phyloP scores from a whole-genome alignment of 2,113 vertebrate genomes.

The Pao palembangensis region DNA sequence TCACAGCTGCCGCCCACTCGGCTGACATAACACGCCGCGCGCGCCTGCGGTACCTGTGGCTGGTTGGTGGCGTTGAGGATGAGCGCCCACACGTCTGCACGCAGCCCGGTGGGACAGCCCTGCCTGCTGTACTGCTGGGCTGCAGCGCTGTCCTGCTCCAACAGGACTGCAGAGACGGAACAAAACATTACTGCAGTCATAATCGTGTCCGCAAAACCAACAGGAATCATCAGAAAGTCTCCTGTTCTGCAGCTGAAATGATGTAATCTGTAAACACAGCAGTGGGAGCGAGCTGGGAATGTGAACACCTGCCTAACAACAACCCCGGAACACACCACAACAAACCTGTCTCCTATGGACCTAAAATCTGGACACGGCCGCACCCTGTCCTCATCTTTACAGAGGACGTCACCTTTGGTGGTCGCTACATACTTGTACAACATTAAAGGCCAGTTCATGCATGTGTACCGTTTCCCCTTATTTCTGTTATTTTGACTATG shows the following conservation, averaged over 20 bases:
- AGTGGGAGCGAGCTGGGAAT: constrained; percentile 15
- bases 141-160: constrained; percentile 88
- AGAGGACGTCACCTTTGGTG: no score
- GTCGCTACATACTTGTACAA: no score
- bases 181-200: neutral
- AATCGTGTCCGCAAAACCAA: neutral
- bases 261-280: constrained; percentile 1
- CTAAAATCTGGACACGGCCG: no score
- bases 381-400: no score
- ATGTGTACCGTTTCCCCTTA: no score
- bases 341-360: no score
- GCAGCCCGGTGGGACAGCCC: constrained; percentile 89
- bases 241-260: neutral
- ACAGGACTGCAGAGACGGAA: constrained; percentile 75
- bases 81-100: constrained; percentile 91
- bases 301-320: constrained; percentile 15
- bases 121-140: constrained; percentile 93
- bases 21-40: neutral
- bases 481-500: no score
- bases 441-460: no score
- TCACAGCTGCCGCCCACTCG: constrained; percentile 5
- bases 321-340: neutral
- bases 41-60: constrained; percentile 79
- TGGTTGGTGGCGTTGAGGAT: constrained; percentile 89
- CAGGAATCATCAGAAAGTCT: neutral